phyloP scores from a whole-genome alignment of 2,888 invertebrate species.

The Microchrysa polita region DNA sequence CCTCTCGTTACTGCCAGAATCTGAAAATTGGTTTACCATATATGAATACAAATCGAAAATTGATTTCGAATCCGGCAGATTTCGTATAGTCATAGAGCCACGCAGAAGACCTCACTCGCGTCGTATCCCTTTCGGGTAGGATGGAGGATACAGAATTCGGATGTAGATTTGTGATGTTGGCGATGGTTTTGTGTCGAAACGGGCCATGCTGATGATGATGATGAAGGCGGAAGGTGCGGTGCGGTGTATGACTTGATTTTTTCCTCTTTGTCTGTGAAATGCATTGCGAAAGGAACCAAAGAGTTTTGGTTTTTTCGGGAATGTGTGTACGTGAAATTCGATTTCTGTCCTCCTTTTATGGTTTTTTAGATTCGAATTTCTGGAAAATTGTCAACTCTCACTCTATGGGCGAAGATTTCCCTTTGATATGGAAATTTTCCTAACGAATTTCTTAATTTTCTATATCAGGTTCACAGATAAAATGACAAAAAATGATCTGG shows the following conservation, averaged over 20 bases:
- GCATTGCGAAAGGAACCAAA: background rate
- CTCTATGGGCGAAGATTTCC: background rate
- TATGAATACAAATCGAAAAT: conserved; percentile 51
- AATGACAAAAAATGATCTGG: no score
- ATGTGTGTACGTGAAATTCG: conserved; percentile 15
- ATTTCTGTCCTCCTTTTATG: background rate
- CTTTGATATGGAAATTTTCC: background rate
- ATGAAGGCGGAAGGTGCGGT: no score
- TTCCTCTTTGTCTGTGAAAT: no score
- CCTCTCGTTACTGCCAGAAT: conserved; percentile 44
- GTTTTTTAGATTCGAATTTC: background rate
- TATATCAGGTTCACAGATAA: no score
- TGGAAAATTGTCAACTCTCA: background rate
- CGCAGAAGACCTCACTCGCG: no score
- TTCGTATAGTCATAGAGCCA: background rate
- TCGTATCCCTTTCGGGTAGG: no score
- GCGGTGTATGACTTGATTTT: no score
- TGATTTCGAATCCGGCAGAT: conserved; percentile 39
- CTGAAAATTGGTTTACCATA: conserved; percentile 50
- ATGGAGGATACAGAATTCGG: no score
- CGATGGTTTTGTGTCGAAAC: no score
- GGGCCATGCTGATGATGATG: no score
- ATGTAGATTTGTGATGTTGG: no score
- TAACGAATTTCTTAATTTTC: background rate
- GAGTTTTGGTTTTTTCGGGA: background rate